These are phyloP conservation scores for Galbula dea DNA, from an alignment of 2,113 vertebrate genomes.

Conservation along the genomic window DNA sequence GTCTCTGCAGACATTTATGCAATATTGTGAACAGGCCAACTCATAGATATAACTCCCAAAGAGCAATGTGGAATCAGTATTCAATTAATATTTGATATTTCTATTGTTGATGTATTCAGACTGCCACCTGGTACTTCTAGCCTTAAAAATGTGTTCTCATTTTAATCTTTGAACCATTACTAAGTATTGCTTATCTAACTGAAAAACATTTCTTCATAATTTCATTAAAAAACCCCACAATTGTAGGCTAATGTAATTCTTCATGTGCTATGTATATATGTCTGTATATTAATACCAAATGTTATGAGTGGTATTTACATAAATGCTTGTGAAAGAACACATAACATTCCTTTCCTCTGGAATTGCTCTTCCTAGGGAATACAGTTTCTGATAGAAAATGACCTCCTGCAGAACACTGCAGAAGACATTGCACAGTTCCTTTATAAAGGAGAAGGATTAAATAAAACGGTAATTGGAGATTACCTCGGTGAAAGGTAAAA, in stretches of 20 bases:
- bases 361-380: conserved; percentile 81
- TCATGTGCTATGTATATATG: neutral
- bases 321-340: neutral
- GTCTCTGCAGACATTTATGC: neutral
- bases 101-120: neutral
- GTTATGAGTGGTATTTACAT: neutral
- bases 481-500: conserved; percentile 94
- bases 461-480: conserved; percentile 97
- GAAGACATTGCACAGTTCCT: conserved; percentile 97
- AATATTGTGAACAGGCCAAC: neutral
- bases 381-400: conserved; percentile 95
- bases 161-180: neutral
- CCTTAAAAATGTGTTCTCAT: neutral
- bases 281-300: neutral
- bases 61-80: neutral
- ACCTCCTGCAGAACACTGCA: conserved; percentile 93
- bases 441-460: conserved; percentile 97
- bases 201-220: neutral
- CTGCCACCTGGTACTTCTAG: neutral
- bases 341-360: neutral
- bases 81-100: neutral
- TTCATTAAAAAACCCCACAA: neutral
- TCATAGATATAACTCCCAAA: neutral
- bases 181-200: neutral
- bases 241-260: neutral